Conservation (phyloP, 1,140 invertebrate genomes). For the Sitophilus oryzae region DNA sequence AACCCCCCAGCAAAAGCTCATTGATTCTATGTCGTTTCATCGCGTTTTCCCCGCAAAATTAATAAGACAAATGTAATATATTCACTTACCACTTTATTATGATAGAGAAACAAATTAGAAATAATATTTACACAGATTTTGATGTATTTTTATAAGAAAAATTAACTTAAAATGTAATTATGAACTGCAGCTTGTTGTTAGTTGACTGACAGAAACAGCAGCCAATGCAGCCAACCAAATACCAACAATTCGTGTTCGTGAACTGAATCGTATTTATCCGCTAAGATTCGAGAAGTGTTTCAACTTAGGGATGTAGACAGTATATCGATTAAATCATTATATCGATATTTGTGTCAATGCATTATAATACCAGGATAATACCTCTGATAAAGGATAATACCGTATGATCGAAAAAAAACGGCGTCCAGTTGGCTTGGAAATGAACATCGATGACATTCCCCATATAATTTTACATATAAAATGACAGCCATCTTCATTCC, state of each 20-base stretch:
- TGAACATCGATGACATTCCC: too few relatives aligned
- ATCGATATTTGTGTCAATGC: too few relatives aligned
- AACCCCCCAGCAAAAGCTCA: constrained; percentile 14
- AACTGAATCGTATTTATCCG: background rate
- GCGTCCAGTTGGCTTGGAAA: too few relatives aligned
- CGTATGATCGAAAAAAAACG: too few relatives aligned
- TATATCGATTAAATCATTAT: too few relatives aligned
- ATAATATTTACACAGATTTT: constrained; percentile 8
- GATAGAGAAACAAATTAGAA: constrained; percentile 8
- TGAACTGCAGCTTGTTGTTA: constrained; percentile 19
- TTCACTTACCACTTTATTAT: constrained; percentile 19
- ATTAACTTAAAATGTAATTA: constrained; percentile 12
- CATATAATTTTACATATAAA: too few relatives aligned
- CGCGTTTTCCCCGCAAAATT: background rate
- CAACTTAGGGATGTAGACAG: too few relatives aligned
- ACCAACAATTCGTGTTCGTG: background rate
- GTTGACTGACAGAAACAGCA: constrained; percentile 9
- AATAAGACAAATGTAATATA: background rate
- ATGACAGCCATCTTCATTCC: too few relatives aligned
- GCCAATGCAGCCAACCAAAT: background rate
- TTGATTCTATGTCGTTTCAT: constrained; percentile 1
- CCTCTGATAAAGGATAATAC: too few relatives aligned
- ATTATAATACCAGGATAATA: too few relatives aligned
- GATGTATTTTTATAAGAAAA: constrained; percentile 14
- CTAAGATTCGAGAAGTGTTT: background rate